Base-by-base conservation (phyloP, 2,888 invertebrate genomes). In the Furcula furcula region DNA sequence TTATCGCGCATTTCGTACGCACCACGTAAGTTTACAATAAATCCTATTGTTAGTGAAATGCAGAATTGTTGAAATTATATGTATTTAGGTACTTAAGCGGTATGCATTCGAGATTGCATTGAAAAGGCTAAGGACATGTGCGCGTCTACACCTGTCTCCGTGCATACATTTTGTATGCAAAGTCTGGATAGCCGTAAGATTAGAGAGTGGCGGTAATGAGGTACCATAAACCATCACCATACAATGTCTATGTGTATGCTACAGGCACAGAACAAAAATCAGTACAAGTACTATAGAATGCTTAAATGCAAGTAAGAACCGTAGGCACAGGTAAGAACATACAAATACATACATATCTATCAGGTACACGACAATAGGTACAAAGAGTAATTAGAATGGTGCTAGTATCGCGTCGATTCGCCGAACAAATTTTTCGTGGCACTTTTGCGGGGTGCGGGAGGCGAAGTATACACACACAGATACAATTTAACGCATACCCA, bases 1-100 rank as follows among this genome's bases (percentile, higher is more conserved):
- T n/a, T n/a, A n/a, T n/a, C 76, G 81, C 62, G 49, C 54, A 46
- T 64, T 65, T 65, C 60, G 64, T 73, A 72, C 66, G 58, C 65
- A 65, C 68, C 67, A 65, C 51, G 62, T 56, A 55, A 64, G 65
- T 80, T 70, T 70, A 84, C 85, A 84, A 85, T 87, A 87, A 86
- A 86, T 86, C 72, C 78, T 70, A 76, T 73, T 71, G 76, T 71
- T 72, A 77, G 67, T 69, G 64, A 85, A 81, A 86, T 86, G 81
- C 78, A 70, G 69, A 78, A 77, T 76, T 65, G 52, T 62, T 54
- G 57, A 67, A 71, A 75, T 75, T 74, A 76, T 73, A 83, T 82
- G 82, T 82, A 81, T 80, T 83, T 76, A 76, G 81, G 81, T 78
- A 83, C 75, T 75, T 76, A 74, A 67, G 61, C 65, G 63, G 72